phyloP scores from a whole-genome alignment of 2,888 invertebrate genomes.

The Diarsia brunnea region DNA sequence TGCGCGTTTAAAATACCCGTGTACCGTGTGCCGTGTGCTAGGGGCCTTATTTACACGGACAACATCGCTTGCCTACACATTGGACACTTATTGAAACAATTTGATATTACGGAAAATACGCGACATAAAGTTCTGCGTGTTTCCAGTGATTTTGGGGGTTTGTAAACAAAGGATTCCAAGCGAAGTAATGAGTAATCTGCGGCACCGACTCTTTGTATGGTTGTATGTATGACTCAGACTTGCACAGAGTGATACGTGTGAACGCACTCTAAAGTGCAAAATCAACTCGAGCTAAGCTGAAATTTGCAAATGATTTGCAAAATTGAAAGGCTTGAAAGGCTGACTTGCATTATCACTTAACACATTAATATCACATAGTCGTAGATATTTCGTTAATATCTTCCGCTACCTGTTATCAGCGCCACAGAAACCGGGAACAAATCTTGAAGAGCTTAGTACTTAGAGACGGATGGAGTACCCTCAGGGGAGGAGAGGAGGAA shows the following conservation, averaged over 20 bases:
- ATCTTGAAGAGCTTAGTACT: not conserved
- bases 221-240: not conserved
- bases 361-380: too few relatives aligned
- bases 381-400: not conserved
- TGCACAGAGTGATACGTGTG: not conserved
- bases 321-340: too few relatives aligned
- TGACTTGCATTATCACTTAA: too few relatives aligned
- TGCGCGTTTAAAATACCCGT: too few relatives aligned
- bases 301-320: not conserved
- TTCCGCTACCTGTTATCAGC: not conserved
- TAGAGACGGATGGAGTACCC: not conserved
- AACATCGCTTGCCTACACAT: too few relatives aligned
- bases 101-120: not conserved
- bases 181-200: too few relatives aligned
- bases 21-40: too few relatives aligned
- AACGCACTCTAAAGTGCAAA: too few relatives aligned
- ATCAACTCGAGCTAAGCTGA: too few relatives aligned
- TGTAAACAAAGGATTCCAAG: not conserved
- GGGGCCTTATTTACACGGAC: not conserved
- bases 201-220: too few relatives aligned
- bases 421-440: not conserved
- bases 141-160: not conserved
- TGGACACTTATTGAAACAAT: not conserved
- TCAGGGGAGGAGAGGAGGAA: not conserved
- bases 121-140: not conserved